Base-by-base conservation (phyloP, 2,113 vertebrate genomes). In the Rostratula benghalensis region DNA sequence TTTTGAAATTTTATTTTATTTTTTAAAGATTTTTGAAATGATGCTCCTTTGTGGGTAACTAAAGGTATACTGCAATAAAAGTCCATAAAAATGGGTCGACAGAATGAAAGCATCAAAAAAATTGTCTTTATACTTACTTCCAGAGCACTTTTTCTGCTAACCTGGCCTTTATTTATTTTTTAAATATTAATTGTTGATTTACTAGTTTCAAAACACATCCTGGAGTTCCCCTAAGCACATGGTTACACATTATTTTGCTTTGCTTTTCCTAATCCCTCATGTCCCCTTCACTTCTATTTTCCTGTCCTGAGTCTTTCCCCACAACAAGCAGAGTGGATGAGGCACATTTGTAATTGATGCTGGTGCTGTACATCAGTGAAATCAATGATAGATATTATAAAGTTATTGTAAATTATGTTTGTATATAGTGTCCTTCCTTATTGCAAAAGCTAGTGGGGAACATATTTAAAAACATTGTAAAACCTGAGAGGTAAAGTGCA, bases 121-220 rank as follows among this genome's bases (percentile, higher is more conserved):
- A 96, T 73, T n/a, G 9, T 77, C 45, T 95, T 90, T 94, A 46
- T 23, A 35, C 87, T 94, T 93, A 90, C 69, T 95, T 98, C 61
- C 60, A 96, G 89, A 95, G 50, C 25, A 61, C 69, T 45, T 76
- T 96, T 97, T 89, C 79, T 97, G 94, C 95, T 97, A 93, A 96
- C 70, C 43, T 88, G 60, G n/a, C 27, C 96, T 97, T 97, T 97
- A 92, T 95, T 93, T 94, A 67, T 97, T 97, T 79, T 97, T 98
- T 89, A 98, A 97, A 98, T 97, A 98, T 96, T 98, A 97, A 98
- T 97, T 97, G 37, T 86, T 97, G 70, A 82, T 96, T 96, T 97
- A 6, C 15, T 95, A 60, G 48, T 83, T 96, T 92, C 70, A 95
- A 97, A 96, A 68, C 24, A n/a, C 8, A 9, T 75, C 68, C 50